Base-by-base conservation (phyloP, 2,113 vertebrate species). In the Nothobranchius furzeri region DNA sequence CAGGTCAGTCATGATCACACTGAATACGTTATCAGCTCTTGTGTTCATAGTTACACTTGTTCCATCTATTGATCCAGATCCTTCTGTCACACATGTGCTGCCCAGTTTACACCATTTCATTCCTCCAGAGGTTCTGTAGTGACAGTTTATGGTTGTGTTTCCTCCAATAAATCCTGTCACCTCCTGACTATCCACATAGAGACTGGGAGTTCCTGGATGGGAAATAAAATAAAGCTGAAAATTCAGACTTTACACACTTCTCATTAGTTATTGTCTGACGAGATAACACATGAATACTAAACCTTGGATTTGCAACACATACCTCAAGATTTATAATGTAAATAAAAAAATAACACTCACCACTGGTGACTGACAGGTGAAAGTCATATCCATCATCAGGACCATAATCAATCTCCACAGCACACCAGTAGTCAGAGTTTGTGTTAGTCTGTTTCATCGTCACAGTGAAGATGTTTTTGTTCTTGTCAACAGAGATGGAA, bases 401-500 rank as follows among this genome's bases (percentile, higher is more conserved):
- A 2, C 12, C 25, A 0, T 0, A 0, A 10, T 58, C 0, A 4
- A 60, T 75, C 70, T 83, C 75, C 66, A 89, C 68, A 68, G 0
- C 3, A 67, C 82, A 89, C 83, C 83, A 85, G 67, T 73, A 84
- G 61, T 37, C 0, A 50, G 47, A 11, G 40, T 73, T 53, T 0
- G 3, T 0, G 11, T 0, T 0, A 0, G 0, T 14, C 9, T 76
- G 5, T 2, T 54, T 74, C 5, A 87, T 76, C 1, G 75, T 83
- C 51, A 85, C 71, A 6, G 43, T 87, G 64, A 89, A 83, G 45
- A 72, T 46, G 20, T 14, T 65, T 48, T 56, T 51, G 0, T 0
- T 43, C 59, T 36, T 76, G 52, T 85, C 53, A 50, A 86, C 87
- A 48, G 65, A 74, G 46, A 89, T 70, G 9, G 15, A 74, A 76